Evolutionary conservation across 1,140 invertebrate genomes (phyloP).

Genomic region (Zaprionus africanus): DNA sequence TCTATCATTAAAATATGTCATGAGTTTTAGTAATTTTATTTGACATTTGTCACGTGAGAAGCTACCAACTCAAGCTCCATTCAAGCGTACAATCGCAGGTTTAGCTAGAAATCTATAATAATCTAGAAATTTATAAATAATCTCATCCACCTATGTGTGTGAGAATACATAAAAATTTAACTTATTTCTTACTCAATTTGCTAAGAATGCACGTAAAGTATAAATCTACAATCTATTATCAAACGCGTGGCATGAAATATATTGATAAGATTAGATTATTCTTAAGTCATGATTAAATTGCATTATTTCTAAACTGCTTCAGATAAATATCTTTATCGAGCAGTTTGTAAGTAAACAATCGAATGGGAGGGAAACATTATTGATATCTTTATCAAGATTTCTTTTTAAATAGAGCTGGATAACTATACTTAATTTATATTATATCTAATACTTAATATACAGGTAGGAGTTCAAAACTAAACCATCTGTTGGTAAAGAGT

Average conservation of each 20-base stretch:
- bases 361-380: too few relatives aligned
- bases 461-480: too few relatives aligned
- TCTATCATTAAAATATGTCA: neutral
- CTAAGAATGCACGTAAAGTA: neutral
- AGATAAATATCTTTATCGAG: neutral
- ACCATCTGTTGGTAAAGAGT: neutral
- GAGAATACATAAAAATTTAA: too few relatives aligned
- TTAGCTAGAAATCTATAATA: too few relatives aligned
- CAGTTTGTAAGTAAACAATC: neutral
- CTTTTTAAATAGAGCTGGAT: too few relatives aligned
- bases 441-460: too few relatives aligned
- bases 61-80: too few relatives aligned
- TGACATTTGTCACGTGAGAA: neutral
- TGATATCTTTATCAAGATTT: too few relatives aligned
- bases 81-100: neutral
- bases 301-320: neutral
- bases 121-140: too few relatives aligned
- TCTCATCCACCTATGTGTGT: too few relatives aligned
- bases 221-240: neutral
- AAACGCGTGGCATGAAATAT: neutral
- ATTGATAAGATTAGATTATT: slow-evolving; percentile 9
- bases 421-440: too few relatives aligned
- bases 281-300: neutral
- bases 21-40: neutral
- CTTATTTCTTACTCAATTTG: too few relatives aligned